Conservation (phyloP, 2,888 invertebrate genomes). For the Aplocera efformata region DNA sequence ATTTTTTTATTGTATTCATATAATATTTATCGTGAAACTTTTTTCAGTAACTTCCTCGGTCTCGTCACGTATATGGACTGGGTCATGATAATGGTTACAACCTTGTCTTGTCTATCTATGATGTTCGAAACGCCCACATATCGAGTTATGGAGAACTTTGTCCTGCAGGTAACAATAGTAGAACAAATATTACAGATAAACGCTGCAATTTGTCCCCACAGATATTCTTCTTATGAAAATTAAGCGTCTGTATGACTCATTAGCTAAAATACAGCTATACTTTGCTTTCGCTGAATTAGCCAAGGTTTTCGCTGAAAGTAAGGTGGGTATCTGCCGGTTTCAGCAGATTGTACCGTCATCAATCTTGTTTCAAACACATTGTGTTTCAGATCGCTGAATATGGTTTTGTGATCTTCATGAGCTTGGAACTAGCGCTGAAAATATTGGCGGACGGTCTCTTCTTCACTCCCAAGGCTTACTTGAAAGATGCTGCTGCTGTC, state of each 20-base stretch:
- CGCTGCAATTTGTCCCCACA: no score
- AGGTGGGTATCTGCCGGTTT: no score
- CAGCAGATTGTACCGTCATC: no score
- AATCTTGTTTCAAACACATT: background rate
- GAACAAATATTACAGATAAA: background rate
- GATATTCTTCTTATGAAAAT: no score
- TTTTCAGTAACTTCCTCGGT: slow-evolving; percentile 94
- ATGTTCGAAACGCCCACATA: slow-evolving; percentile 98
- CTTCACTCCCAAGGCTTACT: slow-evolving; percentile 99
- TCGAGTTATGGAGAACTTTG: slow-evolving; percentile 96
- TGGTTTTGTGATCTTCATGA: slow-evolving; percentile 99
- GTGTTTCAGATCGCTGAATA: slow-evolving; percentile 91
- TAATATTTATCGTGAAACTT: no score
- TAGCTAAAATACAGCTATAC: no score
- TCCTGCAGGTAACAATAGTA: slow-evolving; percentile 82
- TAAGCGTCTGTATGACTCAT: no score
- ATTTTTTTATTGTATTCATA: slow-evolving; percentile 1
- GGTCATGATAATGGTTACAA: slow-evolving; percentile 99
- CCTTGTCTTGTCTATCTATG: slow-evolving; percentile 98
- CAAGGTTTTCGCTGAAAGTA: no score
- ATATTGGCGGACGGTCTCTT: slow-evolving; percentile 98
- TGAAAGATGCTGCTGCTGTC: slow-evolving; percentile 98
- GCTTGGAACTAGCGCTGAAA: slow-evolving; percentile 96
- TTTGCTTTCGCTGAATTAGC: no score
- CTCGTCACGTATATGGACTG: slow-evolving; percentile 99